Percentiles rank a stretch among this genome's conserved stretches.
These are phyloP conservation scores for Colistium nudipinnis DNA, from an alignment of 2,113 vertebrate species.

Conservation along the genomic window DNA sequence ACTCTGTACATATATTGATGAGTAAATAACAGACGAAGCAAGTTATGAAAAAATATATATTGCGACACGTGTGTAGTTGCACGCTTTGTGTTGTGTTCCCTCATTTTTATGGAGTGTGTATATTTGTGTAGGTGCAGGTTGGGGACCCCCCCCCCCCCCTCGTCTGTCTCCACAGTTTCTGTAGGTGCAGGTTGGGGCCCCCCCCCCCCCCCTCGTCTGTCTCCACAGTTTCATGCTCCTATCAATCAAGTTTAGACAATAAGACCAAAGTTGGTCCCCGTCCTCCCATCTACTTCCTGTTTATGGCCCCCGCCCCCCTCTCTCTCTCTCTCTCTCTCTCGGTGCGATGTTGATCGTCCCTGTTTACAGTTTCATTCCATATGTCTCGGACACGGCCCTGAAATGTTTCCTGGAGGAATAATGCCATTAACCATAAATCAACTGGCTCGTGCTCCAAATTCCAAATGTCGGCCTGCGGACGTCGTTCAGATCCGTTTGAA, in stretches of 20 bases:
- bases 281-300: constrained; percentile 74
- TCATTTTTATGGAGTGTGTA: too few species aligned
- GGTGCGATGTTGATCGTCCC: constrained; percentile 4
- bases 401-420: constrained; percentile 52
- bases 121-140: too few species aligned
- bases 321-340: background rate
- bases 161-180: background rate
- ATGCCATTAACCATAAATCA: constrained; percentile 49
- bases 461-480: too few species aligned
- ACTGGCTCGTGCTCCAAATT: constrained; percentile 12
- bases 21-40: too few species aligned
- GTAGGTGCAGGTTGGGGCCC: too few species aligned
- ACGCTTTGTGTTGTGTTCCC: too few species aligned
- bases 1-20: too few species aligned
- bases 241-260: constrained; percentile 80
- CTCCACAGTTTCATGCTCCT: constrained; percentile 70
- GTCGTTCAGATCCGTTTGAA: too few species aligned
- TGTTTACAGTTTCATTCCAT: constrained; percentile 42
- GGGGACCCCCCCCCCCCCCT: background rate
- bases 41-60: too few species aligned
- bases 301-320: constrained; percentile 53
- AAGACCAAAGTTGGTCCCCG: constrained; percentile 72
- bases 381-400: constrained; percentile 28
- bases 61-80: too few species aligned
- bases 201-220: constrained; percentile 52